Evolutionary conservation across 2,797 vertebrate genomes (phyloP), one percentile per base, ranked within the genome.

Genomic region (Selene dorsalis): DNA sequence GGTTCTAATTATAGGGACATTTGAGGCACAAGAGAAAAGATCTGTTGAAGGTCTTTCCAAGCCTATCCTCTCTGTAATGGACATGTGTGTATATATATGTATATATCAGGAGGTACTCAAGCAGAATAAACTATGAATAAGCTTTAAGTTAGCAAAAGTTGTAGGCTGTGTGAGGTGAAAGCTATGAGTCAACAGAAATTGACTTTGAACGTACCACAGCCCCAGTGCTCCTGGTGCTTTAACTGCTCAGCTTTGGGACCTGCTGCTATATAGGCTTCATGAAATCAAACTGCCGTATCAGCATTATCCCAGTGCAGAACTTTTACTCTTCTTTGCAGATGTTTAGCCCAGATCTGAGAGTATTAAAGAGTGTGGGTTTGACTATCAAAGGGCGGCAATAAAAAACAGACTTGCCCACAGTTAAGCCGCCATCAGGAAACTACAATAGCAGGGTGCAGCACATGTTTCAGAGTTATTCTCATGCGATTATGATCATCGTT

Each of bases 1-100:
- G 88, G 85, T 87, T 92, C 87, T 92, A 94, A 94, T 94, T 93
- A 93, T 84, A 88, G 87, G 74, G 86, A 89, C 1, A 77, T 90
- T 90, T 82, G 69, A 80, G 71, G 77, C 70, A 55, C 79, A 75
- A 24, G 75, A 77, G 60, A 83, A 53, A 64, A 78, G 53, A 66
- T 75, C 30, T n/a, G 10, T 81, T 83, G 66, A 20, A 84, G 81
- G 79, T 65, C 64, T 60, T 80, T 79, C 53, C 84, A 70, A 78
- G 56, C 56, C 64, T 57, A 3, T 28, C 67, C 58, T 66, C 73
- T 67, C 43, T 60, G 52, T 82, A 77, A 75, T 32, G 69, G 60
- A 79, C 69, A 50, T 48, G 63, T 22, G 55, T 56, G 55, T 56
- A n/a, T 56, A 48, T 39, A 8, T 35, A 35, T 43, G 59, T 22